These are phyloP conservation scores for Equus quagga DNA, from an alignment of 2,113 vertebrate species.

Conservation along the genomic window DNA sequence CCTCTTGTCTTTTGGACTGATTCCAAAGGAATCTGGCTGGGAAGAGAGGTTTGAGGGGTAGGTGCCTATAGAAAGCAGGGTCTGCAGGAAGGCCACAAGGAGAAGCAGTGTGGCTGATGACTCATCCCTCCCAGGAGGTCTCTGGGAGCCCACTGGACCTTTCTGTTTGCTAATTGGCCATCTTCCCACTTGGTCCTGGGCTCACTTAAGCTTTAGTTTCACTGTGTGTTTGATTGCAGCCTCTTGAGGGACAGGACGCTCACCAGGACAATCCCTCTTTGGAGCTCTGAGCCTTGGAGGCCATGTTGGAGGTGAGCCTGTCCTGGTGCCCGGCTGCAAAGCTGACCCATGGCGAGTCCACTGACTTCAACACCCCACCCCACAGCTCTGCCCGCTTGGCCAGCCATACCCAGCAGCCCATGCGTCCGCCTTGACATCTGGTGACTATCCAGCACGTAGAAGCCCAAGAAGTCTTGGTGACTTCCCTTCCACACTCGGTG, in stretches of 20 bases:
- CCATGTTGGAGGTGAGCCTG: background rate
- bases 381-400: background rate
- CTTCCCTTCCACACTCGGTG: slow-evolving; percentile 92
- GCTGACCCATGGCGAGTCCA: background rate
- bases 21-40: background rate
- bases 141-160: background rate
- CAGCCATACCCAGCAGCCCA: slow-evolving; percentile 90
- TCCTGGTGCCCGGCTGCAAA: background rate
- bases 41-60: background rate
- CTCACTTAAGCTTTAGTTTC: background rate
- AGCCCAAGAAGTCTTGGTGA: slow-evolving; percentile 91
- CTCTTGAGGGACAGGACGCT: background rate
- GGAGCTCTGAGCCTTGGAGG: background rate
- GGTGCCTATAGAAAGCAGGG: background rate
- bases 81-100: background rate
- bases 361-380: background rate
- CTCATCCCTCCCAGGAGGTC: background rate
- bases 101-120: background rate
- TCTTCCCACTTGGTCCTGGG: background rate
- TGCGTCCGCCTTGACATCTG: slow-evolving; percentile 88
- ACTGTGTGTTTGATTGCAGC: background rate
- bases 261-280: background rate
- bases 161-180: background rate
- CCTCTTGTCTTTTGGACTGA: background rate
- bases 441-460: slow-evolving; percentile 92